A percentile compares a stretch with the other conserved stretches of the same genome.
phyloP scores from a whole-genome alignment of 2,797 vertebrate species.

The Centroberyx gerrardi region DNA sequence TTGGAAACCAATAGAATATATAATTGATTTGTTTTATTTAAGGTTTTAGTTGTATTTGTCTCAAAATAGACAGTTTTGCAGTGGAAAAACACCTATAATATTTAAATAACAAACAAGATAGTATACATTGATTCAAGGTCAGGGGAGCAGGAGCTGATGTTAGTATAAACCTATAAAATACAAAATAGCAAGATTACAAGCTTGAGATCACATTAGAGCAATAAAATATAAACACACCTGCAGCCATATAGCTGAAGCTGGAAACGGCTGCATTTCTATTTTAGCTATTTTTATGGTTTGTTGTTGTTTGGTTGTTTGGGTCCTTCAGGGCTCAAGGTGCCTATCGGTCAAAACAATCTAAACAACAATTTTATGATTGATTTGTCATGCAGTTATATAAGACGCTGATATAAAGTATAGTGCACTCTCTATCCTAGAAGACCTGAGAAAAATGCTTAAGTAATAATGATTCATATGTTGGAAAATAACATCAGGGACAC shows the following conservation, averaged over 20 bases:
- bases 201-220: conserved; percentile 55
- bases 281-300: conserved; percentile 53
- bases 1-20: neutral
- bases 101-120: conserved; percentile 25
- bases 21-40: neutral
- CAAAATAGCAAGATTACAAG: conserved; percentile 57
- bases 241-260: conserved; percentile 22
- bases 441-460: conserved; percentile 27
- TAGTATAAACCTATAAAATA: conserved; percentile 47
- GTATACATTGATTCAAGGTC: conserved; percentile 60
- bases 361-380: conserved; percentile 78
- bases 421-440: conserved; percentile 38
- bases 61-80: conserved; percentile 45
- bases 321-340: conserved; percentile 67
- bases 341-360: conserved; percentile 75
- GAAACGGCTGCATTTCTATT: conserved; percentile 55
- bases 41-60: conserved; percentile 42
- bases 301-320: conserved; percentile 68
- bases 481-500: conserved; percentile 38
- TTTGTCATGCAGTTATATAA: conserved; percentile 78
- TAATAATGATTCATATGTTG: conserved; percentile 39
- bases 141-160: conserved; percentile 23
- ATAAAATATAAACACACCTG: conserved; percentile 41
- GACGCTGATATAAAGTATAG: conserved; percentile 44
- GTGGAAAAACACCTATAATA: conserved; percentile 23